These are phyloP conservation scores for Andricus curvator DNA, from an alignment of 2,888 invertebrate genomes.

Conservation along the genomic window DNA sequence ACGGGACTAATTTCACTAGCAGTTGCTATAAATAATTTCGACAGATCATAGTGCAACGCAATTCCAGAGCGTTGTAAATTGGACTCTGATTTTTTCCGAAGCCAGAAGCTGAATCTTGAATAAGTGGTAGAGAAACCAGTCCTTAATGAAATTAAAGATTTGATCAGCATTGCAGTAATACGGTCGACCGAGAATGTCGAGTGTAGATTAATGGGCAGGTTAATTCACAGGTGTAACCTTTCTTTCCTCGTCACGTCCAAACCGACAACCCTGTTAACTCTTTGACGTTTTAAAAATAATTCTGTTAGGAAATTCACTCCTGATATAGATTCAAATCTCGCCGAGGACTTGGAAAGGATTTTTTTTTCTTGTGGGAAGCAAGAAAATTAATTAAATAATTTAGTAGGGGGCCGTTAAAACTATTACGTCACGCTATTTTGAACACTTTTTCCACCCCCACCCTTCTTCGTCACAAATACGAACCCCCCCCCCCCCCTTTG, in stretches of 20 bases:
- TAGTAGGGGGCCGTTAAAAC: background rate
- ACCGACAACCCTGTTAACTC: conserved; percentile 17
- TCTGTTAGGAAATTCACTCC: background rate
- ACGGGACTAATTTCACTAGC: conserved; percentile 24
- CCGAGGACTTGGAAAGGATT: background rate
- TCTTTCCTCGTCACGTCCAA: conserved; percentile 23
- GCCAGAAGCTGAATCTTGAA: conserved; percentile 35
- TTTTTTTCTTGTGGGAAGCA: background rate
- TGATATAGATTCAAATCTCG: background rate
- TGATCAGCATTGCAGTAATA: conserved; percentile 39
- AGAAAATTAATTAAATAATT: background rate
- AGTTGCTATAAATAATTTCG: conserved; percentile 41
- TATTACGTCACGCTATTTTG: too few relatives aligned
- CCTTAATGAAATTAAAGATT: conserved; percentile 40
- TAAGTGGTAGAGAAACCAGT: conserved; percentile 27
- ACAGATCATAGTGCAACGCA: conserved; percentile 34
- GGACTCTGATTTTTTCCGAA: background rate
- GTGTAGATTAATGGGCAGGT: conserved; percentile 37
- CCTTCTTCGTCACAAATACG: too few relatives aligned
- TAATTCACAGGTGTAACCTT: conserved; percentile 41
- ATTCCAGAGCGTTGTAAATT: conserved; percentile 30
- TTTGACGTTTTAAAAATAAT: conserved; percentile 16
- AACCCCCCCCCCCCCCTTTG: too few relatives aligned
- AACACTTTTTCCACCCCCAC: too few relatives aligned
- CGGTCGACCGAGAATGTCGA: conserved; percentile 23